These are phyloP conservation scores for Neogale vison DNA, from an alignment of 2,113 vertebrate genomes.

Conservation along the genomic window DNA sequence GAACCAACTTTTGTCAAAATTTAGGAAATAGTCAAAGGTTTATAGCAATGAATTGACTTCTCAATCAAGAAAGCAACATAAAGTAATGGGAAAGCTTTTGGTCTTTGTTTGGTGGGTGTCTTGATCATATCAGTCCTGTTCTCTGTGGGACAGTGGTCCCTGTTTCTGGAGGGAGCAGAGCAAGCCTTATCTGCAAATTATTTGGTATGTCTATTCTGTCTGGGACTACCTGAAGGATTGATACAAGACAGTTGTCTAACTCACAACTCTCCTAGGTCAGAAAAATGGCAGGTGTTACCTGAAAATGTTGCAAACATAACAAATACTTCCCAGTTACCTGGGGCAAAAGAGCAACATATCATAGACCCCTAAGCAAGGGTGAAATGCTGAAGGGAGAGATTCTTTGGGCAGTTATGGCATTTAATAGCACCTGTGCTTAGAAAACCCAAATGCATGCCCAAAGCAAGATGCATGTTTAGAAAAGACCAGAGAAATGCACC, in stretches of 20 bases:
- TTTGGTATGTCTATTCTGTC: background rate
- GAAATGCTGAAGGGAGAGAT: background rate
- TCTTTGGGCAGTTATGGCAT: background rate
- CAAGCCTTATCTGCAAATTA: background rate
- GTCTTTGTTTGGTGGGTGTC: background rate
- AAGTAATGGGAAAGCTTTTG: background rate
- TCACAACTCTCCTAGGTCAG: background rate
- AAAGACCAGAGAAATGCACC: background rate
- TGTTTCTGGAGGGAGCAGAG: background rate
- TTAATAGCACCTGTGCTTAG: background rate
- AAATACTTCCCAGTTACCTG: background rate
- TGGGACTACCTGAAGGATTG: background rate
- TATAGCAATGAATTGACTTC: background rate
- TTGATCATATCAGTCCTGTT: background rate
- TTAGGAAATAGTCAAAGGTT: background rate
- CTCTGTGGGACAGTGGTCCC: background rate
- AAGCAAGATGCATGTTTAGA: background rate
- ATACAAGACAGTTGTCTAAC: background rate
- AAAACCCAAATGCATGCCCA: background rate
- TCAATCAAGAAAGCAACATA: background rate
- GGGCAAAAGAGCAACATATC: background rate
- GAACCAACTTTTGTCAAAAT: background rate
- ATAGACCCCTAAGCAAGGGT: background rate
- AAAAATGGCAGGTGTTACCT: background rate
- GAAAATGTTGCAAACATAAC: background rate